phyloP scores from a whole-genome alignment of 1,140 invertebrate species.

The Solen grandis region DNA sequence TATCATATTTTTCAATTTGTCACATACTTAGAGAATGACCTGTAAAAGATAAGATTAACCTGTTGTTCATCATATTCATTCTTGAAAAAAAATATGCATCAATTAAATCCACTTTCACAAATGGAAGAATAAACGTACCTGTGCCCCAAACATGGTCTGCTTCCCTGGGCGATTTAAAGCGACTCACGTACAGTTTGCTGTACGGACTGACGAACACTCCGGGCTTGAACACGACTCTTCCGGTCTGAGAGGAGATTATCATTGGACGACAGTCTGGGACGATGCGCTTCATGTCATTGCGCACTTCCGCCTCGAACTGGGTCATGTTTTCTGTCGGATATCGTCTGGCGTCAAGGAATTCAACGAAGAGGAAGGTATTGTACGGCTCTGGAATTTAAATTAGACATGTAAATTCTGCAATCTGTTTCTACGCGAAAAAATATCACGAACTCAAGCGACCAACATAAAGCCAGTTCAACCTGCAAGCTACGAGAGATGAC shows the following conservation, averaged over 20 bases:
- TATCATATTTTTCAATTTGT: neutral
- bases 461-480: no score
- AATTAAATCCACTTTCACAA: neutral
- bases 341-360: constrained; percentile 9
- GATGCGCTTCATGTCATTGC: constrained; percentile 35
- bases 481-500: no score
- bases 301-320: constrained; percentile 47
- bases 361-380: constrained; percentile 46
- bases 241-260: constrained; percentile 33
- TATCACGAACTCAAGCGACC: no score
- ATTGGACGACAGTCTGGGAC: constrained; percentile 27
- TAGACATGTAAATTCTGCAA: no score
- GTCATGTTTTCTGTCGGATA: constrained; percentile 13
- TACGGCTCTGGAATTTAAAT: constrained; percentile 22
- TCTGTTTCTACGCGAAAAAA: no score
- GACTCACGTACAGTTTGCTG: constrained; percentile 42
- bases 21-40: neutral
- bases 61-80: neutral
- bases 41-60: neutral
- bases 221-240: constrained; percentile 33
- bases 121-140: constrained; percentile 36
- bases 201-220: constrained; percentile 26
- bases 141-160: constrained; percentile 21
- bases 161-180: constrained; percentile 41
- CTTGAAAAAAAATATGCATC: neutral